Conservation (phyloP, 2,888 invertebrate genomes). For the Patella pellucida region DNA sequence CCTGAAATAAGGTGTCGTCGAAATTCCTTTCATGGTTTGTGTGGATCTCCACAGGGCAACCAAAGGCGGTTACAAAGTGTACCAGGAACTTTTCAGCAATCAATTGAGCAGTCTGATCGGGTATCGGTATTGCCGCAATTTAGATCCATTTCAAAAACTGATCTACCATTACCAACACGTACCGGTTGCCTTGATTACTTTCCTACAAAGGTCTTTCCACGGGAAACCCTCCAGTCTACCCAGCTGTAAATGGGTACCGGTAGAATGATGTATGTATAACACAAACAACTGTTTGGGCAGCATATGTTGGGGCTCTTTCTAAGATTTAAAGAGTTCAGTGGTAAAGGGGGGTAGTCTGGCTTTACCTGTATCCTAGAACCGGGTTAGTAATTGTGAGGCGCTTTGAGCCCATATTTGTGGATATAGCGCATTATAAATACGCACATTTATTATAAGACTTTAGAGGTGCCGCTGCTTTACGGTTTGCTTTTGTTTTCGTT, state of each 20-base stretch:
- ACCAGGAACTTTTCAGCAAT: conserved; percentile 20
- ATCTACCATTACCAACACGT: conserved; percentile 13
- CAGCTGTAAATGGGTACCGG: too few relatives aligned
- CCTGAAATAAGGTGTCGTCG: conserved; percentile 23
- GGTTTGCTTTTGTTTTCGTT: background rate
- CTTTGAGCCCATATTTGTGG: too few relatives aligned
- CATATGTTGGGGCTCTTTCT: too few relatives aligned
- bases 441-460: conserved; percentile 17
- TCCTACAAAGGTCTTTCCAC: conserved; percentile 23
- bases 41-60: conserved; percentile 31
- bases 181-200: conserved; percentile 19
- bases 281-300: too few relatives aligned
- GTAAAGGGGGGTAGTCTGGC: too few relatives aligned
- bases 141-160: conserved; percentile 29
- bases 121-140: conserved; percentile 21
- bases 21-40: conserved; percentile 33
- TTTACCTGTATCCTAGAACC: too few relatives aligned
- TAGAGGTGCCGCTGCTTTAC: conserved; percentile 10
- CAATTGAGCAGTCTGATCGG: conserved; percentile 24
- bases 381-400: too few relatives aligned
- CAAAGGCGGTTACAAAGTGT: conserved; percentile 30
- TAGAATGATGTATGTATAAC: too few relatives aligned
- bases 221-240: conserved; percentile 19
- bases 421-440: too few relatives aligned
- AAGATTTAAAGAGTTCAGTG: too few relatives aligned